Evolutionary conservation across 2,113 vertebrate species (phyloP), one percentile per base, ranked within the genome.

Genomic region (Petroica traversi): DNA sequence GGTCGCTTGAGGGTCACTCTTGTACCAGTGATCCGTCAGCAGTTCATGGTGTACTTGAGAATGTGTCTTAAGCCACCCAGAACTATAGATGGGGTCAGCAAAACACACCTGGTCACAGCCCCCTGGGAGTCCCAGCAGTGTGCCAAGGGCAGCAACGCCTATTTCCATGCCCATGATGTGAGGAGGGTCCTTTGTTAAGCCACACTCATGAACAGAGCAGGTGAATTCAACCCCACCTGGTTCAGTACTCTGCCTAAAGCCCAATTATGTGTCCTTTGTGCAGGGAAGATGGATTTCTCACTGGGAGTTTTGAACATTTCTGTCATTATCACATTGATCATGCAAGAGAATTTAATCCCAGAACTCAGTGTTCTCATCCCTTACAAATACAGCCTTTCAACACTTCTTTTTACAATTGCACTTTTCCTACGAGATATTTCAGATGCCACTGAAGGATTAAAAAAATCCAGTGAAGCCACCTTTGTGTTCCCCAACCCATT

Each of bases 401-500:
- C 33, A 57, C 5, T 1, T 75, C 54, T 61, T 68, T 87, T 91
- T 77, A 63, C 48, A 58, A 66, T 80, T 34, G 28, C 15, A 22
- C 57, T 82, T 93, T 89, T 46, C 90, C 78, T 79, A 55, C 26
- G 71, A 91, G 90, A 75, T 29, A 22, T 74, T 85, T 90, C 61
- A 81, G 59, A 93, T 12, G 24, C 61, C 26, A 33, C 63, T 62
- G 8, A 34, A 48, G 7, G 46, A 75, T 54, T 33, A 25, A 73
- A 76, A 54, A 48, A 41, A 85, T 22, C 46, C 87, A 68, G 23
- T 2, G 5, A 93, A 91, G 59, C n/a, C 57, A 88, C 41, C 71
- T 74, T 86, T 90, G 83, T 88, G 78, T 93, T 95, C 81, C 52
- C 81, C 88, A 92, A 57, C 23, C 77, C 67, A 86, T 92, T 91